Conservation (phyloP, 1,140 invertebrate genomes). For the Sminthurinus signatus region DNA sequence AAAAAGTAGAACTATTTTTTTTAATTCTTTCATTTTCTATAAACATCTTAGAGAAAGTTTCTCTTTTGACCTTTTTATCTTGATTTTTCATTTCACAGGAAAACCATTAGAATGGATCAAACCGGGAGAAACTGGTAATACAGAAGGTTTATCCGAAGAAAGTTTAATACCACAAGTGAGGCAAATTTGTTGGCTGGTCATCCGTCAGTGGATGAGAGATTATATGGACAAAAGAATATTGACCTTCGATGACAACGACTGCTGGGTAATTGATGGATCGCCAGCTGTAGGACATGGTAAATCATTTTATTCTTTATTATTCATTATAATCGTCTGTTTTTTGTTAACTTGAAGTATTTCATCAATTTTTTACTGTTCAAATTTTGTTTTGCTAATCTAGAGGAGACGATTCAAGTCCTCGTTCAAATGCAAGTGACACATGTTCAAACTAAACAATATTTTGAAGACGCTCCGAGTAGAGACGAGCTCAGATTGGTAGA, state of each 20-base stretch:
- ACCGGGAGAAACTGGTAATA: neutral
- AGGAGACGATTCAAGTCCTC: slow-evolving; percentile 13
- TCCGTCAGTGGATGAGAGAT: neutral
- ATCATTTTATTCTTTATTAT: no score
- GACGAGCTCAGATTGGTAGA: neutral
- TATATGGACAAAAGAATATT: no score
- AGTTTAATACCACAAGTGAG: neutral
- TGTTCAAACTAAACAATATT: neutral
- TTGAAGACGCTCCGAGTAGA: no score
- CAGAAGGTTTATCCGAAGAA: neutral
- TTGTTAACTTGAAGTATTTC: no score
- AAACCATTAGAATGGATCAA: neutral
- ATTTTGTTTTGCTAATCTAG: no score
- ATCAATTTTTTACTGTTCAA: no score
- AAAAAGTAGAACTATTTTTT: no score
- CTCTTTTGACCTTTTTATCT: no score
- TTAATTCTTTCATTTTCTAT: no score
- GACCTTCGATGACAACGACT: no score
- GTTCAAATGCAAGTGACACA: neutral
- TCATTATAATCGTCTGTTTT: no score
- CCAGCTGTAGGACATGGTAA: neutral
- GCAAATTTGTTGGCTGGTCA: neutral
- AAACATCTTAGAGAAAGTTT: no score
- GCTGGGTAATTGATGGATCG: neutral
- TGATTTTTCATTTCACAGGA: neutral